Percentiles rank a stretch among this genome's conserved stretches.
Evolutionary conservation across 2,797 vertebrate species (phyloP).

Genomic region (Cryptoprocta ferox): DNA sequence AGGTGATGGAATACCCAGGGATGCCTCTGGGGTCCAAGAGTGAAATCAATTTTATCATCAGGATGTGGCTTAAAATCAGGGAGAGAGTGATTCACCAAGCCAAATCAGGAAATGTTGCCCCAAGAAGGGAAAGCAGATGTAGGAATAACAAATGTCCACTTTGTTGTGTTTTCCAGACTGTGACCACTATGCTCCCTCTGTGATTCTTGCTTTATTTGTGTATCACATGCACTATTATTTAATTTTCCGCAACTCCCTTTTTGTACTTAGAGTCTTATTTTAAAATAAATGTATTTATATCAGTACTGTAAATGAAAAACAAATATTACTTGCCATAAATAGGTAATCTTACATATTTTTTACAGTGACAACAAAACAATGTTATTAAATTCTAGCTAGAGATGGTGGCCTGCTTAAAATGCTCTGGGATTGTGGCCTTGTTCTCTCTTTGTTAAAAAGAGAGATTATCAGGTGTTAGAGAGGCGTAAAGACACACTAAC

Average conservation of each 20-base stretch:
- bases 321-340: constrained; percentile 47
- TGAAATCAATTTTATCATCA: background rate
- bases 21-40: background rate
- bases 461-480: constrained; percentile 81
- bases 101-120: background rate
- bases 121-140: background rate
- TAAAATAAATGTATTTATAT: constrained; percentile 61
- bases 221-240: background rate
- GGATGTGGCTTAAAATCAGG: background rate
- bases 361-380: constrained; percentile 50
- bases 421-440: constrained; percentile 59
- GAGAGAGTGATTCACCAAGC: background rate
- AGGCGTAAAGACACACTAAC: constrained; percentile 80
- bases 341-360: constrained; percentile 7
- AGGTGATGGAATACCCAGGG: background rate
- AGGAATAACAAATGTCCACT: background rate
- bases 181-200: background rate
- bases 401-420: constrained; percentile 58
- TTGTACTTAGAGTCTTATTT: constrained; percentile 51
- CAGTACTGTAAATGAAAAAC: constrained; percentile 50
- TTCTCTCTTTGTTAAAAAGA: constrained; percentile 81
- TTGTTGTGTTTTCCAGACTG: background rate
- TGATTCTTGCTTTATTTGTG: background rate
- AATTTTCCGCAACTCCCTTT: background rate
- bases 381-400: constrained; percentile 60